Evolutionary conservation across 2,888 invertebrate species (phyloP).

Genomic region (Acronicta aceris): DNA sequence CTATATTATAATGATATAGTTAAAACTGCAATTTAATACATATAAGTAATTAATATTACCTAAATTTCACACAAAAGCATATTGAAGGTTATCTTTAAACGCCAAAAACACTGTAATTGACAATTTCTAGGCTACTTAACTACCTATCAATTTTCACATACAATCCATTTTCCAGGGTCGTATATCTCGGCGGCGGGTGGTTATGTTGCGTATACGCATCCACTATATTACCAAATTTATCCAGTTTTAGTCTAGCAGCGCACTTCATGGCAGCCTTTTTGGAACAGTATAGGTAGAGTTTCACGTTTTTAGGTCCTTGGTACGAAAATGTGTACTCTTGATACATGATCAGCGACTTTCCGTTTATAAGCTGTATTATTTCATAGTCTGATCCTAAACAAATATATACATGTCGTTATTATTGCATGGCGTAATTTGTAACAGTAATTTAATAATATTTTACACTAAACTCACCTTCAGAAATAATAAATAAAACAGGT

Average conservation of each 20-base stretch:
- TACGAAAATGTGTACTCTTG: conserved; percentile 54
- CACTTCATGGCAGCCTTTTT: conserved; percentile 31
- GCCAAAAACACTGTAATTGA: background rate
- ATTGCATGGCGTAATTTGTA: too few species aligned
- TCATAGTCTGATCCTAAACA: conserved; percentile 26
- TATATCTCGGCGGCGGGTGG: conserved; percentile 40
- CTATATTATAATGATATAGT: too few species aligned
- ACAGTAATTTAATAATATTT: too few species aligned
- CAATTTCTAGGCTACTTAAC: background rate
- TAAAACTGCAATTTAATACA: too few species aligned
- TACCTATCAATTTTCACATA: conserved; percentile 40
- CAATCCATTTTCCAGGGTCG: conserved; percentile 16
- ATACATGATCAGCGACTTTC: conserved; percentile 53
- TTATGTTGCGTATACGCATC: conserved; percentile 35
- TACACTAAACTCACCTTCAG: too few species aligned
- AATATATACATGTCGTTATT: background rate
- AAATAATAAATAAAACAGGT: too few species aligned
- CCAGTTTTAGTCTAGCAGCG: conserved; percentile 39
- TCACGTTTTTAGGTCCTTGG: conserved; percentile 43
- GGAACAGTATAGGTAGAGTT: conserved; percentile 48
- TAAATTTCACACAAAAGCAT: too few species aligned
- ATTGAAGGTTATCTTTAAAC: too few species aligned
- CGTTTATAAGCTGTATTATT: conserved; percentile 31
- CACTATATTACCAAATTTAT: conserved; percentile 36
- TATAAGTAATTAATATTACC: too few species aligned